Evolutionary conservation across 64 coral and sea anemone genomes (phyloP).

Genomic region (Stylophora pistillata): DNA sequence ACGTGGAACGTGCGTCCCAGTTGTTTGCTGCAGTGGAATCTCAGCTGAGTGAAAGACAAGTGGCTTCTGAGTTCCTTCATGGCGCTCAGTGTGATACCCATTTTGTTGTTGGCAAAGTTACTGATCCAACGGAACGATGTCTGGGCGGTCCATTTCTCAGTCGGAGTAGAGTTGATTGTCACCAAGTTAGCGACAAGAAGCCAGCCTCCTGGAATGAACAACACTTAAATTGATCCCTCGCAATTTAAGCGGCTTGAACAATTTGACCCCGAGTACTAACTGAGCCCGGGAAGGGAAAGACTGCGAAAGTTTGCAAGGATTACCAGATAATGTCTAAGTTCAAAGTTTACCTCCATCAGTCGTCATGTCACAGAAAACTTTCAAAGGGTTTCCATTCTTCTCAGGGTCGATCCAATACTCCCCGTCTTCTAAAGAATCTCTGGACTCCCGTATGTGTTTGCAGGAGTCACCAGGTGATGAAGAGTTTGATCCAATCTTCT

Average conservation of each 20-base stretch:
- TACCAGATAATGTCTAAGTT: no score
- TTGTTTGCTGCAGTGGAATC: constrained; percentile 47
- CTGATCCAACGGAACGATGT: constrained; percentile 16
- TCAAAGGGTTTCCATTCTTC: constrained; percentile 3
- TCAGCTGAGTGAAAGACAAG: constrained; percentile 29
- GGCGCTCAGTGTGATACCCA: not conserved
- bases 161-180: not conserved
- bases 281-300: no score
- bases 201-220: constrained; percentile 28
- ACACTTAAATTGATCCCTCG: not conserved
- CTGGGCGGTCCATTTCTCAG: not conserved
- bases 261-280: no score
- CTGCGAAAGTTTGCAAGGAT: no score
- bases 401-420: constrained; percentile 52
- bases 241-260: no score
- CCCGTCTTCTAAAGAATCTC: constrained; percentile 8
- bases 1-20: constrained; percentile 37
- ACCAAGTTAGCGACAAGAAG: constrained; percentile 25
- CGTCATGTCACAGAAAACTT: constrained; percentile 47
- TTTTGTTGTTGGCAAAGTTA: constrained; percentile 27
- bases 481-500: no score
- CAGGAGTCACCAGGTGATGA: not conserved
- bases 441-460: not conserved
- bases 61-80: not conserved
- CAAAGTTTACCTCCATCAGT: constrained; percentile 16